Base-by-base conservation (phyloP, 2,113 vertebrate genomes). In the Ceyx melanurus region DNA sequence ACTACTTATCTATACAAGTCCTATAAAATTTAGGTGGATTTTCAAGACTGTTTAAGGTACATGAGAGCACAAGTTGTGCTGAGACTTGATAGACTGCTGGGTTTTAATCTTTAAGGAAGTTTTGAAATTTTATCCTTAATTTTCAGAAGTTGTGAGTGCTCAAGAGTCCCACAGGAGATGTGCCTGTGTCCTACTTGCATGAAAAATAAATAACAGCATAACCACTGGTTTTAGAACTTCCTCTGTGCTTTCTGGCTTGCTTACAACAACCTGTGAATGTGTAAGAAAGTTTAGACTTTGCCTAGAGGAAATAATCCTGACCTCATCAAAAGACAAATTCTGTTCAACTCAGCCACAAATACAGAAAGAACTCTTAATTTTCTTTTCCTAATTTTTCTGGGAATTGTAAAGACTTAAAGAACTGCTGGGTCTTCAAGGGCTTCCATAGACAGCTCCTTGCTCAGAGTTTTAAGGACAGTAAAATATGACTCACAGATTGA, bases 401-500 rank as follows among this genome's bases (percentile, higher is more conserved):
- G 75, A 87, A 92, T 95, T 94, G 86, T 88, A 90, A 95, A 66
- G 90, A 92, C 88, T 96, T 96, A 89, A 94, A 95, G 93, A 95
- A 92, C 76, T 87, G 66, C 89, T 91, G 84, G 93, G 66, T 95
- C 92, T 97, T 97, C 90, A 93, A 95, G 94, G 80, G 53, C 80
- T 95, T 95, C 95, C 89, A 90, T 88, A 96, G 93, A 93, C 78
- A 95, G 86, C 62, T 92, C 77, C 97, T 96, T 96, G 90, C 96
- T 97, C 95, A 88, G 95, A 96, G 82, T 95, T 96, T 92, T 95
- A 96, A 96, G 95, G 89, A 97, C 82, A 96, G 87, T 97, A 96
- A 97, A 96, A 97, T 82, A 94, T 92, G 94, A 96, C 95, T 97
- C 96, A 94, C 84, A 96, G 95, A 97, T 80, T 95, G 94, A 96